Base-by-base conservation (phyloP, 2,797 vertebrate species). In the Falco cherrug region DNA sequence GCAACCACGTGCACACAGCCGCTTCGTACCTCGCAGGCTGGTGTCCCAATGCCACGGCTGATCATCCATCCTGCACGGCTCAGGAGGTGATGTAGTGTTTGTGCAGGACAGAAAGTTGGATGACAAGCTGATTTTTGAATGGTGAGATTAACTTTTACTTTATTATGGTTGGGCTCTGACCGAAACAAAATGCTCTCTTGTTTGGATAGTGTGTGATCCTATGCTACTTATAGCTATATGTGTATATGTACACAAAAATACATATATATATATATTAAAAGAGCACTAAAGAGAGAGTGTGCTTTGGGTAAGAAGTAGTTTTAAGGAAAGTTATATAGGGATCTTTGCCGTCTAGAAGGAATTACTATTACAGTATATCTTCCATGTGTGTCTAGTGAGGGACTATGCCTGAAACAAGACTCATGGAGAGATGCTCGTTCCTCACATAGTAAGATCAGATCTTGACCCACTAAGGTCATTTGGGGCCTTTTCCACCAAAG, bases 171-270 rank as follows among this genome's bases (percentile, higher is more conserved):
- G 45, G 50, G 19, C 35, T 78, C 22, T 17, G 29, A 45, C 12
- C 28, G 67, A 95, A 93, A 0, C 28, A 39, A 35, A 51, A 15
- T 10, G 4, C 0, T 0, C 4, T 35, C 8, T 60, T 11, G 5
- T 59, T 84, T 14, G 41, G 59, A 16, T 3, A n/a, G 22, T 4
- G 24, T 67, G 65, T 31, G 45, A 61, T 50, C 53, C 60, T 9
- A 0, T 33, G 33, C 24, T 50, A 10, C 9, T 0, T 48, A 18
- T 18, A 56, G 35, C 6, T 41, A 15, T 22, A 1, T n/a, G 8
- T 18, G 21, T 60, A 21, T 59, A 26, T 29, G 47, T 13, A 6
- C 39, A 45, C 14, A 86, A 45, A 59, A 26, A 39, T 2, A 33
- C 2, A 25, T 0, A 45, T 8, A 45, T 45, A 17, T 43, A 9